These are phyloP conservation scores for Sminthurides bifidus DNA, from an alignment of 1,140 invertebrate genomes.

Conservation along the genomic window DNA sequence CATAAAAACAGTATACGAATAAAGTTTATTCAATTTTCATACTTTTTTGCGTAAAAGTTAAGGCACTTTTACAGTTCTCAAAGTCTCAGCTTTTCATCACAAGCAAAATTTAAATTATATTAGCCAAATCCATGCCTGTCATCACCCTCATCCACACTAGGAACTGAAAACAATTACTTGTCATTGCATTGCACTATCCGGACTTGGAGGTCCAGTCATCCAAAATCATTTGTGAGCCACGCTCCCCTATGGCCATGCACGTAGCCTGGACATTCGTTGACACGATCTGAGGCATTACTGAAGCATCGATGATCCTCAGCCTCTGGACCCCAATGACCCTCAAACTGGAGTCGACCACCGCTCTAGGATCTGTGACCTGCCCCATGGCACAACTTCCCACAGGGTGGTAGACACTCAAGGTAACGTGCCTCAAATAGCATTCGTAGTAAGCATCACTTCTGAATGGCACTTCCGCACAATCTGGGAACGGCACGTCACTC, in stretches of 20 bases:
- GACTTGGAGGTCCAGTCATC: constrained; percentile 15
- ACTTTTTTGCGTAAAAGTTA: no score
- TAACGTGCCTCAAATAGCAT: constrained; percentile 33
- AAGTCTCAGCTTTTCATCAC: no score
- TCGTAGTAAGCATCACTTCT: constrained; percentile 33
- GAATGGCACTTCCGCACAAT: constrained; percentile 30
- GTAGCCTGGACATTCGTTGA: constrained; percentile 32
- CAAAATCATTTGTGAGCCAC: constrained; percentile 41
- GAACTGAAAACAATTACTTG: not conserved
- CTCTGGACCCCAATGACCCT: constrained; percentile 35
- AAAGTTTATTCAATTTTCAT: no score
- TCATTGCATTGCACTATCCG: no score
- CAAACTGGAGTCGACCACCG: constrained; percentile 39
- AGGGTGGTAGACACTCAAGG: constrained; percentile 36
- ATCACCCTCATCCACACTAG: no score
- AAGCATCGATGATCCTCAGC: constrained; percentile 38
- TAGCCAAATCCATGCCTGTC: no score
- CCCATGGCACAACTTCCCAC: constrained; percentile 40
- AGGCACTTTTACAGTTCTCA: no score
- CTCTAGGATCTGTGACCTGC: constrained; percentile 24
- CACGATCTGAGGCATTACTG: constrained; percentile 19
- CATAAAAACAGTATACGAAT: no score
- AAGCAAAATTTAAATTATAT: no score
- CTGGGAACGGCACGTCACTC: constrained; percentile 23
- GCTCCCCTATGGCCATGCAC: constrained; percentile 43